Base-by-base conservation (phyloP, 2,113 vertebrate species). In the Phyllopteryx taeniolatus region DNA sequence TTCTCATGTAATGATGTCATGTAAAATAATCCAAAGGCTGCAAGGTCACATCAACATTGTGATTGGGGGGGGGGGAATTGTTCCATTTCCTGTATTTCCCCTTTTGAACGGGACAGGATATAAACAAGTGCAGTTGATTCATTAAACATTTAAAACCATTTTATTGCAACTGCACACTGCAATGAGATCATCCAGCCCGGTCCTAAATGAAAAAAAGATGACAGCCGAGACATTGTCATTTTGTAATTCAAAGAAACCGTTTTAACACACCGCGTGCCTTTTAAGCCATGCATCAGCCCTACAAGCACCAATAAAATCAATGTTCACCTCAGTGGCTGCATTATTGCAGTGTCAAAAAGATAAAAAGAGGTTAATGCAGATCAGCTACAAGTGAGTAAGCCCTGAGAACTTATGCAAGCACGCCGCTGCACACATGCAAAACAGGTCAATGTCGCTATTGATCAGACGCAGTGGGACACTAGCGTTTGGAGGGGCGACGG, bases 401-500 rank as follows among this genome's bases (percentile, higher is more conserved):
- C 11, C 69, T 66, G 68, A 20, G 47, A 20, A 42, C 31, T 7
- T 17, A 35, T 46, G 66, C 22, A 27, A 70, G 79, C 60, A 66
- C 42, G 33, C 71, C 76, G 59, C 7, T 22, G 74, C 71, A 82
- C 71, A 63, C 70, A 77, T 62, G 70, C 47, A 72, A 80, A 75
- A 75, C 81, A 79, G 87, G 78, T 88, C 87, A 87, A 65, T 74
- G 85, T 77, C 68, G 74, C 72, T 72, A 81, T 77, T 76, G 79
- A 84, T 73, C 76, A 13, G 63, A 70, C 39, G 5, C 74, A 66
- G 70, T 76, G 70, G 81, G 69, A 77, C 66, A 71, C 5, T 54
- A 65, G 71, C 57, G 73, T 82, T 79, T 80, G 68, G 66, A 72
- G 56, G 67, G 72, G 46, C 35, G 76, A 15, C 39, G 46, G 39